Evolutionary conservation across 2,113 vertebrate species (phyloP).

Genomic region (Mobula hypostoma): DNA sequence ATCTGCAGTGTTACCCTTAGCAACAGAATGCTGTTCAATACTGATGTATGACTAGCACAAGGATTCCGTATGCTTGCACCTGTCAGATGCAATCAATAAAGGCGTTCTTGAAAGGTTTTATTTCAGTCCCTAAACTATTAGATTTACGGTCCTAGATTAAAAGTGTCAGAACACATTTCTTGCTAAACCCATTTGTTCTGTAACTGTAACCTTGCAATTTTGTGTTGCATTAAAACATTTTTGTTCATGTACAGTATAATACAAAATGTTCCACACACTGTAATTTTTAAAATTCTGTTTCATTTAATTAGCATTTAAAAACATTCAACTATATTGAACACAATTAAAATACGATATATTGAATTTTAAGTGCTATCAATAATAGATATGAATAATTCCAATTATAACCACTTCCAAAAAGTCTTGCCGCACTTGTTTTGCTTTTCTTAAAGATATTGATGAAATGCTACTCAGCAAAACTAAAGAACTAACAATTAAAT

Average conservation of each 20-base stretch:
- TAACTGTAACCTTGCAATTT: not conserved
- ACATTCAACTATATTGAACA: not conserved
- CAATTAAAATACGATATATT: too few relatives aligned
- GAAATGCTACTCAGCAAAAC: not conserved
- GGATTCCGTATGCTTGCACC: not conserved
- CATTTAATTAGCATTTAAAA: not conserved
- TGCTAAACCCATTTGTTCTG: not conserved
- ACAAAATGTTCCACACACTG: not conserved
- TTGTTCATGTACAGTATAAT: not conserved
- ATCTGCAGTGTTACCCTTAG: conserved; percentile 9
- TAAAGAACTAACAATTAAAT: not conserved
- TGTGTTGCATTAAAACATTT: not conserved
- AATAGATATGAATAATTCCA: not conserved
- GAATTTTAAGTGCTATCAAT: not conserved
- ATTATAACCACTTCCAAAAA: not conserved
- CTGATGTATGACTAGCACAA: not conserved
- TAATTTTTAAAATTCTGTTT: not conserved
- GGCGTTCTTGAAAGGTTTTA: conserved; percentile 13
- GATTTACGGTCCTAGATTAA: not conserved
- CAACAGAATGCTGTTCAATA: conserved; percentile 23
- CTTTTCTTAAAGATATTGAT: not conserved
- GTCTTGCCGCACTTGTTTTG: too few relatives aligned
- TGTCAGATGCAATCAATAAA: conserved; percentile 10
- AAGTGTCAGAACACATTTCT: not conserved
- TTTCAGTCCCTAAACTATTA: not conserved